Conservation (phyloP, 2,797 vertebrate species). For the Sebastes taczanowskii region DNA sequence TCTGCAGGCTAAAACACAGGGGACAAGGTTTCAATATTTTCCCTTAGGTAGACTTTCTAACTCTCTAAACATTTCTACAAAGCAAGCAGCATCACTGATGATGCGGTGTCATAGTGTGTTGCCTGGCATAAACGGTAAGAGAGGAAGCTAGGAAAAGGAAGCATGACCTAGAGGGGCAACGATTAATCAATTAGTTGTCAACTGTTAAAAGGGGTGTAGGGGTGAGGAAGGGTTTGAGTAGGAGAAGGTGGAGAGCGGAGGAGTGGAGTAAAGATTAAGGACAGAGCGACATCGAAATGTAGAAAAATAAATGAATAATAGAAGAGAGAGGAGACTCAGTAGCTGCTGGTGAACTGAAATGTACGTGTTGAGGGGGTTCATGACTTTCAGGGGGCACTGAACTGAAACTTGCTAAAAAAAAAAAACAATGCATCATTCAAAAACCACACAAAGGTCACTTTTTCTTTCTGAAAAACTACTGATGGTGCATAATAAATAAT, state of each 20-base stretch:
- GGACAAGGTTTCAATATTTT: constrained; percentile 11
- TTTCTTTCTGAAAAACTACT: constrained; percentile 1
- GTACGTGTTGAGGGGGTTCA: neutral
- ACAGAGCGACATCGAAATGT: neutral
- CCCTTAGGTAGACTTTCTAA: constrained; percentile 13
- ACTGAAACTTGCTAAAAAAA: neutral
- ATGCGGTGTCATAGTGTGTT: neutral
- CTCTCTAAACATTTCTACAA: constrained; percentile 13
- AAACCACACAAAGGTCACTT: neutral
- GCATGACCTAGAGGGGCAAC: too few relatives aligned
- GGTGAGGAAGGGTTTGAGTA: neutral
- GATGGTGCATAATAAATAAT: neutral
- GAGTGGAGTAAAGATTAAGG: neutral
- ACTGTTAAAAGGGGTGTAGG: too few relatives aligned
- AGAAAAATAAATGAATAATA: neutral
- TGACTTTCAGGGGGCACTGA: constrained; percentile 23
- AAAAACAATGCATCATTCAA: neutral
- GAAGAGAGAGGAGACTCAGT: neutral
- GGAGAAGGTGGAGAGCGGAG: neutral
- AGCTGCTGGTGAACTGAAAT: neutral
- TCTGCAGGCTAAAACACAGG: constrained; percentile 29
- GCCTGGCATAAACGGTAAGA: neutral
- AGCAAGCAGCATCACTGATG: neutral
- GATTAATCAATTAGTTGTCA: too few relatives aligned
- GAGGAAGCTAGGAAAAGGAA: neutral